Percentiles rank a stretch among this genome's conserved stretches.
These are phyloP conservation scores for Eristalis tenax DNA, from an alignment of 2,888 invertebrate genomes.

Conservation along the genomic window DNA sequence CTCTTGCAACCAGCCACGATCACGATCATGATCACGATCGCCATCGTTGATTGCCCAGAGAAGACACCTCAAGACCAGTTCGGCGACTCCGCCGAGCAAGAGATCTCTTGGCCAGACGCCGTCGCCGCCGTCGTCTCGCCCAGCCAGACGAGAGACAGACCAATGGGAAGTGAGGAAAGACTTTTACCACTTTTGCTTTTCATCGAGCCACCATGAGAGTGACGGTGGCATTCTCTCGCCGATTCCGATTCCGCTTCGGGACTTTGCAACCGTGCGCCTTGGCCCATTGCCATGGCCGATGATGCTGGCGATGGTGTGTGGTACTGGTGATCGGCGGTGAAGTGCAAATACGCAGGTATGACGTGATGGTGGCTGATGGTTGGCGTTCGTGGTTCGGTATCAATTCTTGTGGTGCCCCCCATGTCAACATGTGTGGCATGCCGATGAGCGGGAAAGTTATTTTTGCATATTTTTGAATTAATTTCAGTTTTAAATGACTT, in stretches of 20 bases:
- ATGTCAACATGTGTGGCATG: constrained; percentile 29
- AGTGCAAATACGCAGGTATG: constrained; percentile 39
- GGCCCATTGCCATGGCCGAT: constrained; percentile 63
- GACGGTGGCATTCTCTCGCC: constrained; percentile 21
- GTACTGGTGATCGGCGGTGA: not conserved
- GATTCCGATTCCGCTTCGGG: constrained; percentile 61
- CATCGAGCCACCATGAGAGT: not conserved
- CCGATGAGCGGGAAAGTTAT: constrained; percentile 61
- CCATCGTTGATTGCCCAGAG: constrained; percentile 3
- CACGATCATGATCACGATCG: constrained; percentile 58
- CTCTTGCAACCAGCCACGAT: constrained; percentile 38
- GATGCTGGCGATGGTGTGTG: constrained; percentile 13
- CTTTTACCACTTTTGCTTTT: constrained; percentile 72
- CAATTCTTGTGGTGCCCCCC: constrained; percentile 5
- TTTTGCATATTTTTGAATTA: constrained; percentile 58
- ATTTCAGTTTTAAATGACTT: constrained; percentile 16
- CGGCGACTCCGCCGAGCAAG: constrained; percentile 24
- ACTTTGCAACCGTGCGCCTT: constrained; percentile 48
- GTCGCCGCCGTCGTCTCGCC: not conserved
- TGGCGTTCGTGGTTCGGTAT: constrained; percentile 2
- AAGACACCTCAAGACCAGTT: constrained; percentile 55
- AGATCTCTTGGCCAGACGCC: constrained; percentile 21
- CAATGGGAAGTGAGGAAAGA: constrained; percentile 52
- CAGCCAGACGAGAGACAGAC: constrained; percentile 58
- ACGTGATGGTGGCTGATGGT: constrained; percentile 18